Conservation (phyloP, 1,140 invertebrate genomes). For the Psix sp. region DNA sequence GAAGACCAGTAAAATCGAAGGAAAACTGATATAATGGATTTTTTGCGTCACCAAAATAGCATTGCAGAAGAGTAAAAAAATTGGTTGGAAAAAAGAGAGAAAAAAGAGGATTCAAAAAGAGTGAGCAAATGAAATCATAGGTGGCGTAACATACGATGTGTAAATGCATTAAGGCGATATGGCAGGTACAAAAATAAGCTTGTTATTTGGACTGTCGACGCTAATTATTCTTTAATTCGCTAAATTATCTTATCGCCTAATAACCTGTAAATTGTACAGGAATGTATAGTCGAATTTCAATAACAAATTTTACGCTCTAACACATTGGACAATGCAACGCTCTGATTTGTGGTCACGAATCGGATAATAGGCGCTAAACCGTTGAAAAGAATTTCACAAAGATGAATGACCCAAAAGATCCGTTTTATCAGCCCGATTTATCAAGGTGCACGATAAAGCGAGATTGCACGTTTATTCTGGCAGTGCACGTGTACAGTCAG, state of each 20-base stretch:
- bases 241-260: slow-evolving; percentile 27
- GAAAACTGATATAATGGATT: too few relatives aligned
- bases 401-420: slow-evolving; percentile 4
- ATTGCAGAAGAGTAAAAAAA: too few relatives aligned
- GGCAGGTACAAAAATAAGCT: neutral
- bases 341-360: too few relatives aligned
- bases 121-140: too few relatives aligned
- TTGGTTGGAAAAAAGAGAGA: too few relatives aligned
- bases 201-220: slow-evolving; percentile 1
- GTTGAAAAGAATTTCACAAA: neutral
- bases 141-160: too few relatives aligned
- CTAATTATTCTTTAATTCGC: slow-evolving; percentile 27
- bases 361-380: neutral
- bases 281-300: slow-evolving; percentile 14
- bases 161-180: slow-evolving; percentile 13
- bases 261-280: slow-evolving; percentile 10
- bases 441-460: slow-evolving; percentile 30
- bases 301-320: slow-evolving; percentile 5
- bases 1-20: too few relatives aligned
- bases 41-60: too few relatives aligned
- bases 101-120: too few relatives aligned
- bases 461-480: slow-evolving; percentile 35
- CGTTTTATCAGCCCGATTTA: slow-evolving; percentile 17
- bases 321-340: slow-evolving; percentile 4
- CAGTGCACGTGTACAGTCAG: slow-evolving; percentile 22